Evolutionary conservation across 1,140 invertebrate genomes (phyloP), one percentile per base, ranked within the genome.

Genomic region (Chymomyza costata): DNA sequence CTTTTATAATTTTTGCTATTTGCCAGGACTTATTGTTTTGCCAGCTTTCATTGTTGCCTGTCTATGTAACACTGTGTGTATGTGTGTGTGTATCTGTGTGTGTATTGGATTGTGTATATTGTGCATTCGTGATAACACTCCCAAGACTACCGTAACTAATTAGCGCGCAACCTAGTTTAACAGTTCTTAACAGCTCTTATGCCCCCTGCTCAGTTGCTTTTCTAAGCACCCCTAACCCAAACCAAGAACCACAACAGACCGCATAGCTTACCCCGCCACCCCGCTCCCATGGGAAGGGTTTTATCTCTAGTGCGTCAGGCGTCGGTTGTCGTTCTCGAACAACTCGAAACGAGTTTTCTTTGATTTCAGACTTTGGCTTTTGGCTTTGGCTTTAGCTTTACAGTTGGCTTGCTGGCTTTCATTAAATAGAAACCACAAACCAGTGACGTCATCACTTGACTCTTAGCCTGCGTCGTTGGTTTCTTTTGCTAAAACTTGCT

Each of bases 101-200:
- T 43, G 39, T 43, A 39, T 16, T n/a, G n/a, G n/a, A 31, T 51
- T 46, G 58, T 52, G 47, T 59, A 38, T 57, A 53, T 18, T 64
- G 64, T 60, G 61, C 51, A 68, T 65, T 74, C 69, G 21, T 17
- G 47, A 56, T 37, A 61, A 52, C 55, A 46, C 52, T 76, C 71
- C 71, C 71, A 53, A 53, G 71, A 76, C 66, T 59, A 63, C 50
- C 66, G 62, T 78, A 43, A 76, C 71, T 76, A 76, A 76, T 76
- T 76, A 76, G 71, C 54, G 71, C 35, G 73, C 66, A 78, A 76
- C 71, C 71, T 70, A 76, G 71, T 76, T 76, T 71, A 78, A 71
- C 71, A 76, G 71, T 78, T 78, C 71, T 66, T 71, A 50, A 8
- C 21, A 3, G 21, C 8, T 25, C 3, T 25, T 25, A 8, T 25